Base-by-base conservation (phyloP, 2,797 vertebrate species). In the Centroberyx gerrardi region DNA sequence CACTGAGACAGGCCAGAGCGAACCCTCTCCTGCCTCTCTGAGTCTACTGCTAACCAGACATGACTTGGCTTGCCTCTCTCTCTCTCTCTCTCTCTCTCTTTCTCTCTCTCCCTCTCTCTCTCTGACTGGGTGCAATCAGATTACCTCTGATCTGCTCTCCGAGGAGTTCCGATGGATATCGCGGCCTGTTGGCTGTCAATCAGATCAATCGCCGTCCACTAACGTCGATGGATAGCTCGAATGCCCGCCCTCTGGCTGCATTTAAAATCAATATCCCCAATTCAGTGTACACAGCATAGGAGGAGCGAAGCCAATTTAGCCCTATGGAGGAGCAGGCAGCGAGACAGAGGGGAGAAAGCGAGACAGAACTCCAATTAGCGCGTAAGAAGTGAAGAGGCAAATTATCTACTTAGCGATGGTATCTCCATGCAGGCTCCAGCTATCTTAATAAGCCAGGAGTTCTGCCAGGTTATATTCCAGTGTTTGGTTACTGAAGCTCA, bases 261-360 rank as follows among this genome's bases (percentile, higher is more conserved):
- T 84, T 78, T 68, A 68, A 72, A 63, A 88, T 91, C 88, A 80
- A 83, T 91, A 81, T 67, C 46, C 28, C 66, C 29, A 63, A 67
- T 66, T 71, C 44, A 36, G 56, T 15, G 27, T 22, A 9, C n/a
- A 28, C 61, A 44, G 55, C 18, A 53, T 14, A 55, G 61, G 66
- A 74, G 10, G 13, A 40, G 67, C 78, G 77, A 84, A 71, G 62
- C 58, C 60, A 59, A 70, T 73, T 52, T 17, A 68, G 72, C 18
- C 48, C 36, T 18, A 68, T 31, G 51, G 42, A 64, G 44, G 14
- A 29, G 49, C 67, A 60, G 64, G 72, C 54, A 62, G 74, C 22
- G 44, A 71, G 65, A 0, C 1, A 36, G 55, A 63, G 22, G 44
- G 71, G 58, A 70, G 73, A 49, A 68, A 76, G 36, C 3, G 8